Base-by-base conservation (phyloP, 2,888 invertebrate species). In the Idaea dimidiata region DNA sequence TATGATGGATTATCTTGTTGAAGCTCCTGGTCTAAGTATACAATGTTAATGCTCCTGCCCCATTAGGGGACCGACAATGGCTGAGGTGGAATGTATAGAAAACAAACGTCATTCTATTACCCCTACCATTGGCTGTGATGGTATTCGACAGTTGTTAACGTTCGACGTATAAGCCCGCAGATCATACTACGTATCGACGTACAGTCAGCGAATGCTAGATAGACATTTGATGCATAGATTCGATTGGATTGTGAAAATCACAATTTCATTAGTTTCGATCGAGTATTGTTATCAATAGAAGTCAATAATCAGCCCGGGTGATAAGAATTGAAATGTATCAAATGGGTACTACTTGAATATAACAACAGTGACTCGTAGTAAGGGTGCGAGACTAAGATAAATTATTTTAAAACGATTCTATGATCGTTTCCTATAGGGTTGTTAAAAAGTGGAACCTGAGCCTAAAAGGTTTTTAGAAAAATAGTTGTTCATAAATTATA, bases 31-130 rank as follows among this genome's bases (percentile, higher is more conserved):
- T 43, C 43, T 43, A 43, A 14, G 43, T 10, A 10, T 43, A 43
- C 43, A 43, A 43, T 43, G 43, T 43, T 10, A 14, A 43, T 43
- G 43, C 43, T 43, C 43, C 43, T 43, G 43, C 43, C 43, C 43
- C 43, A 43, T 43, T 43, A 43, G 43, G 43, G 43, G 43, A 43
- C 43, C 43, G 43, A 43, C 43, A 43, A 43, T 43, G 14, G 43
- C 43, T 43, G 43, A 43, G 43, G 43, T 43, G 43, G 43, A 43
- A 43, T 43, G 43, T 43, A 43, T 43, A 43, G 43, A 43, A 43
- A 43, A 43, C 43, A 43, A 43, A 43, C 43, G 43, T 43, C 43
- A 43, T 43, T 14, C 43, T 14, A 43, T 3, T 43, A 43, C 43
- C 43, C 43, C 43, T 43, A 43, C 43, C 43, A 43, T 14, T 8